phyloP scores from a whole-genome alignment of 2,113 vertebrate genomes.

The Gallinago jamesoni region DNA sequence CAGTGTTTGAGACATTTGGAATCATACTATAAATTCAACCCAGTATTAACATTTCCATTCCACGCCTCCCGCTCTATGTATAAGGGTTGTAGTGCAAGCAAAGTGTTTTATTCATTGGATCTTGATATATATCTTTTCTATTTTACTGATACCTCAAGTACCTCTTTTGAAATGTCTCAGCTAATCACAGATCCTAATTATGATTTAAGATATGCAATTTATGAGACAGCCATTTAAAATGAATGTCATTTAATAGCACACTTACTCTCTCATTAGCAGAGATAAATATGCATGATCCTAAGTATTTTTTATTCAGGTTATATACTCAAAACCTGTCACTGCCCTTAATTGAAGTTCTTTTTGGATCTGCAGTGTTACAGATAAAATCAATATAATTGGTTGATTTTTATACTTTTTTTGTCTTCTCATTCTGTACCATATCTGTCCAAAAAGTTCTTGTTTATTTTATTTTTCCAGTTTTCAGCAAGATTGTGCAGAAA shows the following conservation, averaged over 20 bases:
- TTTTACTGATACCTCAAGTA: conserved; percentile 33
- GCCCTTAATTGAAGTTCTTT: background rate
- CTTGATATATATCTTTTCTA: background rate
- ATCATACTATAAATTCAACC: background rate
- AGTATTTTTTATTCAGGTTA: background rate
- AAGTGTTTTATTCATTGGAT: background rate
- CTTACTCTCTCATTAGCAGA: background rate
- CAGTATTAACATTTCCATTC: background rate
- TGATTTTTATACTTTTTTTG: background rate
- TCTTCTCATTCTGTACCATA: background rate
- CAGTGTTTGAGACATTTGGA: background rate
- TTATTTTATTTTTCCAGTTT: background rate
- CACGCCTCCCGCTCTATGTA: background rate
- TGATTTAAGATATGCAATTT: conserved; percentile 10
- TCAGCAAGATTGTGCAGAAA: background rate
- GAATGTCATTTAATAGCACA: conserved; percentile 8
- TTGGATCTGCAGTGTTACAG: background rate
- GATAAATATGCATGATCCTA: conserved; percentile 28
- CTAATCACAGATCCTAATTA: conserved; percentile 48
- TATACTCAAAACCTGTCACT: background rate
- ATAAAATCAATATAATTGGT: background rate
- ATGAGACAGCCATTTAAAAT: conserved; percentile 21
- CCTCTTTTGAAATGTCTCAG: background rate
- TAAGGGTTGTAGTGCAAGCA: background rate
- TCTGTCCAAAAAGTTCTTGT: background rate